Percentiles rank a stretch among this genome's conserved stretches.
Conservation (phyloP, 2,797 vertebrate species). For the Sebastes taczanowskii region DNA sequence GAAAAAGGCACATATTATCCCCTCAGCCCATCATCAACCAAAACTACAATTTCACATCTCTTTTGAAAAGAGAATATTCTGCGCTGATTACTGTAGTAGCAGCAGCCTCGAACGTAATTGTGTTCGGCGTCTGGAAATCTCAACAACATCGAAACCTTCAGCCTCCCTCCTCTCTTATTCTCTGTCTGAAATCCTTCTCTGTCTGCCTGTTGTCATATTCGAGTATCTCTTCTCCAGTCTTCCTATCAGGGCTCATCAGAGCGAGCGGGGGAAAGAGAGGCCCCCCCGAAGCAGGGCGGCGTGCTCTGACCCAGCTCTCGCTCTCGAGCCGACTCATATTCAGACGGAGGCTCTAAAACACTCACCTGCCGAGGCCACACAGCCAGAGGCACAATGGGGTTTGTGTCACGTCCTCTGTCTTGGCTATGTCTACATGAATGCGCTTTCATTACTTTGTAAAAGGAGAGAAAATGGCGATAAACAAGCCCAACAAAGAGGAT, state of each 20-base stretch:
- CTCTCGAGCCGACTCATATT: conserved; percentile 52
- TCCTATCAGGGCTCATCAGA: conserved; percentile 59
- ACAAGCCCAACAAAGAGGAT: conserved; percentile 46
- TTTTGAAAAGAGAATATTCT: conserved; percentile 38
- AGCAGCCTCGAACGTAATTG: conserved; percentile 29
- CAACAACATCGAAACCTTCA: conserved; percentile 7
- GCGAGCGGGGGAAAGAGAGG: conserved; percentile 26
- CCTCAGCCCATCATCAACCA: conserved; percentile 39
- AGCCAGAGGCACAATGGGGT: conserved; percentile 59
- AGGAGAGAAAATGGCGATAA: conserved; percentile 24
- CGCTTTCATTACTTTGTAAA: conserved; percentile 65
- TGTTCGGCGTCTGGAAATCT: conserved; percentile 30
- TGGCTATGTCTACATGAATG: conserved; percentile 55
- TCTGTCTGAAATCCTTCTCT: conserved; percentile 31
- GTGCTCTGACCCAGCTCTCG: conserved; percentile 66
- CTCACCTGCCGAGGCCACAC: conserved; percentile 63
- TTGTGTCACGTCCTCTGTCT: conserved; percentile 49
- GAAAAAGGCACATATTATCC: conserved; percentile 28
- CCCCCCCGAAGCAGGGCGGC: conserved; percentile 39
- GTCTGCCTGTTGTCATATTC: conserved; percentile 47
- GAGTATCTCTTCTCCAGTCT: conserved; percentile 50
- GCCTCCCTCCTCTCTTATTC: conserved; percentile 15
- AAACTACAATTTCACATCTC: conserved; percentile 45
- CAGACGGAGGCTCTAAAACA: conserved; percentile 67
- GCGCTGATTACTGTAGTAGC: conserved; percentile 38